Evolutionary conservation across 2,888 invertebrate genomes (phyloP).

Genomic region (Synanthedon tipuliformis): DNA sequence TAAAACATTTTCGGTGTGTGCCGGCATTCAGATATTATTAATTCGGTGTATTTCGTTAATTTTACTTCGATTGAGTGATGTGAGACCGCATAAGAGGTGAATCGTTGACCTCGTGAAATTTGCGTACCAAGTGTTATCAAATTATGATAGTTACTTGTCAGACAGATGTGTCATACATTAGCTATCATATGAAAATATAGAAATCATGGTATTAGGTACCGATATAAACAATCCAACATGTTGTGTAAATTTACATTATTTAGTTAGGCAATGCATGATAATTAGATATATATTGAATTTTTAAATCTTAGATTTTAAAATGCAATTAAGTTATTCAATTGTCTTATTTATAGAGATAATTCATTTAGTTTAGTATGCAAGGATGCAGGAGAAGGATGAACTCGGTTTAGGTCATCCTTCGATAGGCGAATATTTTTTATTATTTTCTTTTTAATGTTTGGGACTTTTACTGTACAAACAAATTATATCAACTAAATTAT

Average conservation of each 20-base stretch:
- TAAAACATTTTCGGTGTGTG: conserved; percentile 27
- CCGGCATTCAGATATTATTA: conserved; percentile 47
- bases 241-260: not conserved
- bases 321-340: too few relatives aligned
- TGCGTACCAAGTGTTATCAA: not conserved
- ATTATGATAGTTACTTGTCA: conserved; percentile 12
- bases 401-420: too few relatives aligned
- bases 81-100: conserved; percentile 9
- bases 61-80: conserved; percentile 22
- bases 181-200: conserved; percentile 9
- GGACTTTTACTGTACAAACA: too few relatives aligned
- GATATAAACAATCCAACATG: conserved; percentile 53
- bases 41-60: conserved; percentile 34
- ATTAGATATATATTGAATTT: too few relatives aligned
- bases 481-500: too few relatives aligned
- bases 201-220: conserved; percentile 17
- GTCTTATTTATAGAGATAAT: too few relatives aligned
- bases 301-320: too few relatives aligned
- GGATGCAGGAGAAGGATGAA: too few relatives aligned
- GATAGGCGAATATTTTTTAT: too few relatives aligned
- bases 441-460: too few relatives aligned
- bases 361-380: too few relatives aligned
- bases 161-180: conserved; percentile 13
- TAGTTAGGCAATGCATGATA: too few relatives aligned
- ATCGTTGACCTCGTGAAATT: conserved; percentile 13